Percentiles rank a stretch among this genome's conserved stretches.
Conservation (phyloP, 2,888 invertebrate genomes). For the Callyntrura guangdongensis region DNA sequence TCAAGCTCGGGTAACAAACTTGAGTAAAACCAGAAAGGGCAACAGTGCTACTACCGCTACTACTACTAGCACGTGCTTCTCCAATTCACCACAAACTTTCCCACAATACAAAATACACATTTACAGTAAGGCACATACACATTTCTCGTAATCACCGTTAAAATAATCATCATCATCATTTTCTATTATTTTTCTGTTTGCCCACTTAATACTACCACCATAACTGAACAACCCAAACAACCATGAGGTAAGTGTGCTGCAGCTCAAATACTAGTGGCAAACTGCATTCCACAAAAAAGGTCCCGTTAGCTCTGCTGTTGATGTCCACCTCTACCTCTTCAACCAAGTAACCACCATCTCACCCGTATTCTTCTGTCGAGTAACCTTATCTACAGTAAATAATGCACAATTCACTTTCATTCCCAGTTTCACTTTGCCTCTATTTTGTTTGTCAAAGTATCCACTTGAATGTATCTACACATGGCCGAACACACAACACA, state of each 20-base stretch:
- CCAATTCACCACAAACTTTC: slow-evolving; percentile 16
- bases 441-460: slow-evolving; percentile 22
- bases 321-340: neutral
- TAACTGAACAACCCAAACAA: too few relatives aligned
- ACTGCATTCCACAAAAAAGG: too few relatives aligned
- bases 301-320: neutral
- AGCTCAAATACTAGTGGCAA: neutral
- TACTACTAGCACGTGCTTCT: slow-evolving; percentile 22
- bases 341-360: neutral
- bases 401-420: slow-evolving; percentile 48
- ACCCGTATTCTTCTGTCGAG: neutral
- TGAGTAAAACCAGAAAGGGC: neutral
- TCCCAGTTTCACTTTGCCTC: neutral
- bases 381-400: slow-evolving; percentile 13
- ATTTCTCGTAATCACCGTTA: slow-evolving; percentile 35
- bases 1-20: neutral
- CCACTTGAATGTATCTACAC: neutral
- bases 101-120: neutral
- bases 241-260: too few relatives aligned
- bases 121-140: too few relatives aligned
- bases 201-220: slow-evolving; percentile 21
- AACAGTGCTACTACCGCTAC: slow-evolving; percentile 20
- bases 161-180: slow-evolving; percentile 48
- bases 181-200: slow-evolving; percentile 32
- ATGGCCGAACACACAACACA: neutral